A percentile compares a stretch with the other conserved stretches of the same genome.
Conservation (phyloP, 2,113 vertebrate species). For the Centropus unirufus region DNA sequence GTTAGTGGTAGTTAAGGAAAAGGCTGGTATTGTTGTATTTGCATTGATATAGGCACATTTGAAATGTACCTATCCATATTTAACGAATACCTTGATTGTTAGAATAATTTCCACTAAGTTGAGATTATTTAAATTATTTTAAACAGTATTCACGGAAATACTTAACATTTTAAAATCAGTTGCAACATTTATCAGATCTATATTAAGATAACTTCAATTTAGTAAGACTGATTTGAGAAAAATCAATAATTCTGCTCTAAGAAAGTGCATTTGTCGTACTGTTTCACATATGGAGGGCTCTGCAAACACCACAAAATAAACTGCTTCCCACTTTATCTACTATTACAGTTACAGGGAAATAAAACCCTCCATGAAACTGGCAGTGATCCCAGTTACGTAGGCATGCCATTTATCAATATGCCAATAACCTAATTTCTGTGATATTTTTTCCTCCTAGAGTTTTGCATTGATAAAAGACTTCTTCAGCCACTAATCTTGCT, state of each 20-base stretch:
- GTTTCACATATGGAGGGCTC: not conserved
- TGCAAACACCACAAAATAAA: constrained; percentile 30
- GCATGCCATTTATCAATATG: constrained; percentile 51
- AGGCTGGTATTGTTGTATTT: not conserved
- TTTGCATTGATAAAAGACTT: constrained; percentile 38
- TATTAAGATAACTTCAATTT: constrained; percentile 12
- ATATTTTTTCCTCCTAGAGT: constrained; percentile 39
- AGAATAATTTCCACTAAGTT: not conserved
- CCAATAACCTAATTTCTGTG: constrained; percentile 41
- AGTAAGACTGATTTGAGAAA: constrained; percentile 16
- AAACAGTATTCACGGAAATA: not conserved
- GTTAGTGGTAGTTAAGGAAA: not conserved
- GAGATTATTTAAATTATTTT: not conserved
- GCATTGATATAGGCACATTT: not conserved
- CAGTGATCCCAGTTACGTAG: constrained; percentile 41
- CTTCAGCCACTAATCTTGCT: constrained; percentile 9
- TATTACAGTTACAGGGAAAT: constrained; percentile 22
- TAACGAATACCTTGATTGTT: not conserved
- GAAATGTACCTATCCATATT: not conserved
- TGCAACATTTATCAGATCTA: not conserved
- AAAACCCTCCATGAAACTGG: constrained; percentile 43
- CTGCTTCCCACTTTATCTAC: constrained; percentile 29
- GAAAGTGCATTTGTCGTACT: constrained; percentile 5
- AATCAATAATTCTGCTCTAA: constrained; percentile 23
- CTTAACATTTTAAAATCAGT: not conserved